Conservation (phyloP, 2,797 vertebrate species). For the Esox masquinongy region DNA sequence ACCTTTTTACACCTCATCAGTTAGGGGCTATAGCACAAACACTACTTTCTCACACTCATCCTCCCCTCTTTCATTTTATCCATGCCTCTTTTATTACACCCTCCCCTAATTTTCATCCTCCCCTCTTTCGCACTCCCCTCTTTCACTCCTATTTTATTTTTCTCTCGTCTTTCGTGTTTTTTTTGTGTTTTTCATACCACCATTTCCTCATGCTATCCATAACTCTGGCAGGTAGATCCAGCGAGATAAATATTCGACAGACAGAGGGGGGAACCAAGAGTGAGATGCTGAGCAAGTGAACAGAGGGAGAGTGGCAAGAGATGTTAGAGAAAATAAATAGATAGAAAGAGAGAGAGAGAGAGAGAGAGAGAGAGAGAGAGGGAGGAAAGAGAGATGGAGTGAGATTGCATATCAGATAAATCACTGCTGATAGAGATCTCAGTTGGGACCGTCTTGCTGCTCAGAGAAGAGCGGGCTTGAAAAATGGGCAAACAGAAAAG, state of each 20-base stretch:
- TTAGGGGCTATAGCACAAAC: neutral
- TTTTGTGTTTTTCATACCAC: constrained; percentile 14
- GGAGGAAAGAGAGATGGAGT: constrained; percentile 9
- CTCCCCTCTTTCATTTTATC: neutral
- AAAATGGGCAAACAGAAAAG: constrained; percentile 56
- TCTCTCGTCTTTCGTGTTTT: constrained; percentile 18
- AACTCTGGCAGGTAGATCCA: neutral
- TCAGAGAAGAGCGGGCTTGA: constrained; percentile 52
- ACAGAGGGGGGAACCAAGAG: neutral
- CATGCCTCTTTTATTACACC: neutral
- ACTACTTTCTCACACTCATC: neutral
- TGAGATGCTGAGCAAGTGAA: constrained; percentile 9
- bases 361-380: neutral
- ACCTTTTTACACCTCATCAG: constrained; percentile 10
- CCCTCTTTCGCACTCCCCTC: neutral
- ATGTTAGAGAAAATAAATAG: neutral
- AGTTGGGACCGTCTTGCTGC: constrained; percentile 50
- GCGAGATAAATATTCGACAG: neutral
- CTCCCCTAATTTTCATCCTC: constrained; percentile 4
- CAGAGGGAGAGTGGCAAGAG: neutral
- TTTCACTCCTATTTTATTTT: neutral
- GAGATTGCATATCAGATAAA: constrained; percentile 62
- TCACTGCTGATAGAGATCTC: constrained; percentile 69
- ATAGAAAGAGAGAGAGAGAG: constrained; percentile 15
- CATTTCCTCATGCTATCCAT: no score